Base-by-base conservation (phyloP, 2,797 vertebrate genomes). In the Kryptopterus vitreolus region DNA sequence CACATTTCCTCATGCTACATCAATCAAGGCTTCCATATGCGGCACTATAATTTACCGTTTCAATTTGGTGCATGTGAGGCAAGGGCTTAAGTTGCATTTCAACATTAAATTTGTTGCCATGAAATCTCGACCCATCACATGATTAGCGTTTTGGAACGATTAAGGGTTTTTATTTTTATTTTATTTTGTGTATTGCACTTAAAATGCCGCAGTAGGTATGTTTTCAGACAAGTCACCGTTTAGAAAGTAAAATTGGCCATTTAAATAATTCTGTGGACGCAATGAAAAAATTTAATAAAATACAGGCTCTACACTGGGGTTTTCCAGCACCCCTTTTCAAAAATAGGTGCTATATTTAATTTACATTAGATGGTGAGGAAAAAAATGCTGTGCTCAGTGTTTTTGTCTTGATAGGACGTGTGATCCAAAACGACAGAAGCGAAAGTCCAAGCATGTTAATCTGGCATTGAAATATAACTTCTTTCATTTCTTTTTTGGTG, bases 21-120 rank as follows among this genome's bases (percentile, higher is more conserved):
- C 57, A 78, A 52, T 80, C 57, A 75, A 77, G 35, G 33, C n/a
- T 43, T 82, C 76, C 82, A 84, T 79, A 84, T 79, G 82, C 82
- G 83, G 68, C 73, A 65, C 87, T 24, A 57, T 72, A 29, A 69
- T 71, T 80, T 82, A 26, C 72, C 1, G 83, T 85, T 88, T 87
- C 76, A 65, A 79, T 63, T 79, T n/a, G 31, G 38, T 77, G 63
- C 76, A 73, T 55, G 43, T 75, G 38, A 61, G 58, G 22, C 70
- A 79, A 76, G 72, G 71, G 76, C 79, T 82, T 71, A 66, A 70
- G 31, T 70, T 33, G 1, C 66, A 75, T 57, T 43, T 75, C 18
- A 26, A 1, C 31, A 31, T 43, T 46, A 12, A 55, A 57, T 50
- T 46, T 73, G 31, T n/a, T 38, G 53, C 15, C 52, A 73, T n/a